Evolutionary conservation across 2,113 vertebrate genomes (phyloP).

Genomic region (Cottus gobio): DNA sequence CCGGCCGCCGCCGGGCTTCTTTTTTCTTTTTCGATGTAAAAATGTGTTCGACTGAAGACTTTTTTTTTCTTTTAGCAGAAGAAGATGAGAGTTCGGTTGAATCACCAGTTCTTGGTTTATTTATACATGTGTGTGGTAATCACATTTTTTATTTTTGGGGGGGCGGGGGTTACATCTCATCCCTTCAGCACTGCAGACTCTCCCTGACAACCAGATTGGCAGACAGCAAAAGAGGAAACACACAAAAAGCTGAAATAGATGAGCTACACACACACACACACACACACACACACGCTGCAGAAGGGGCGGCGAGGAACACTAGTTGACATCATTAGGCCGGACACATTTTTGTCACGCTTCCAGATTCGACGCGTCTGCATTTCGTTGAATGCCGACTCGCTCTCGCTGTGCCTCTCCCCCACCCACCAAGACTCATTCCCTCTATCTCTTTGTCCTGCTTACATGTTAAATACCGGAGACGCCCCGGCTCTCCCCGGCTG

Average conservation of each 20-base stretch:
- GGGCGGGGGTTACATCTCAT: conserved; percentile 25
- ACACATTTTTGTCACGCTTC: conserved; percentile 84
- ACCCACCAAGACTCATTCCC: conserved; percentile 34
- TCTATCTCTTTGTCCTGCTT: conserved; percentile 65
- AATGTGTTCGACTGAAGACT: conserved; percentile 2
- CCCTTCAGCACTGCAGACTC: conserved; percentile 33
- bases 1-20: not conserved
- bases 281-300: conserved; percentile 33
- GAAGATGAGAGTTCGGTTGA: not conserved
- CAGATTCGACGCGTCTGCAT: conserved; percentile 80
- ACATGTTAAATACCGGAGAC: conserved; percentile 69
- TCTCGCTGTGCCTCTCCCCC: conserved; percentile 56
- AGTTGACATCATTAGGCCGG: conserved; percentile 82
- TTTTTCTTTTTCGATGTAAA: not conserved
- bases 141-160: not conserved
- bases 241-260: conserved; percentile 40
- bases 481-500: conserved; percentile 58
- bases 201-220: conserved; percentile 62
- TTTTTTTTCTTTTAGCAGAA: conserved; percentile 5
- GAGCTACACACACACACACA: conserved; percentile 38
- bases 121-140: conserved; percentile 1
- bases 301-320: conserved; percentile 66
- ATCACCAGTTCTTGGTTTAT: conserved; percentile 19
- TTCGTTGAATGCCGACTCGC: conserved; percentile 69
- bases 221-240: conserved; percentile 49